Percentiles rank a stretch among this genome's conserved stretches.
phyloP scores from a whole-genome alignment of 2,888 invertebrate genomes.

The Adelphocoris suturalis region DNA sequence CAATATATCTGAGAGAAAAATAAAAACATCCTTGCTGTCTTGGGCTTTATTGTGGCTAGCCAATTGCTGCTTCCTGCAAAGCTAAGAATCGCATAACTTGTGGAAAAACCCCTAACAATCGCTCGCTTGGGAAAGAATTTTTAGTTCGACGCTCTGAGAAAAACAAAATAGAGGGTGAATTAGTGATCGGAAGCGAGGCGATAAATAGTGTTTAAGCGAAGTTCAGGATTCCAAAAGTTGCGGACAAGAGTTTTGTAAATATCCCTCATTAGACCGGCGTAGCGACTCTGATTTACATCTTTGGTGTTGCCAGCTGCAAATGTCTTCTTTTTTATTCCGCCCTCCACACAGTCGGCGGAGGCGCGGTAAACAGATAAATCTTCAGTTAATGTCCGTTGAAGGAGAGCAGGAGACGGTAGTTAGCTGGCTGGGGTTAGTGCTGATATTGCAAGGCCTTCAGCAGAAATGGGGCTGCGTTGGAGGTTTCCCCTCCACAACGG shows the following conservation, averaged over 20 bases:
- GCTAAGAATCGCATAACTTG: too few species aligned
- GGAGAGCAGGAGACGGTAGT: conserved; percentile 49
- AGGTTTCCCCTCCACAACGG: neutral
- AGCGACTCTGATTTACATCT: conserved; percentile 64
- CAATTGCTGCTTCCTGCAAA: too few species aligned
- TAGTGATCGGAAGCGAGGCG: conserved; percentile 63
- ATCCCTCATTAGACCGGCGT: conserved; percentile 61
- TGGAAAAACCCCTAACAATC: neutral
- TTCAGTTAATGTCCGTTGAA: conserved; percentile 66
- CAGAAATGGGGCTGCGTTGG: neutral
- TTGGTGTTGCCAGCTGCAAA: conserved; percentile 66
- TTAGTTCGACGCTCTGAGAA: neutral
- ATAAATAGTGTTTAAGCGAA: conserved; percentile 55
- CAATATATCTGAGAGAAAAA: too few species aligned
- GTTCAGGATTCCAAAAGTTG: conserved; percentile 49
- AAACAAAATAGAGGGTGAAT: conserved; percentile 49
- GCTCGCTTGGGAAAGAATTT: neutral
- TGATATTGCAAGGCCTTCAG: conserved; percentile 55
- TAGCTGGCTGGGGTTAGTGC: conserved; percentile 43
- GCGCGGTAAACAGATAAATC: conserved; percentile 71
- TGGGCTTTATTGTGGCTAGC: too few species aligned
- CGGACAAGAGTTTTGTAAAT: conserved; percentile 56
- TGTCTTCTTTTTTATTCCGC: conserved; percentile 56
- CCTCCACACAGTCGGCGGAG: conserved; percentile 4
- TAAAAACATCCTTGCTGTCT: too few species aligned